phyloP scores from a whole-genome alignment of 2,113 vertebrate species.

The Platichthys flesus region DNA sequence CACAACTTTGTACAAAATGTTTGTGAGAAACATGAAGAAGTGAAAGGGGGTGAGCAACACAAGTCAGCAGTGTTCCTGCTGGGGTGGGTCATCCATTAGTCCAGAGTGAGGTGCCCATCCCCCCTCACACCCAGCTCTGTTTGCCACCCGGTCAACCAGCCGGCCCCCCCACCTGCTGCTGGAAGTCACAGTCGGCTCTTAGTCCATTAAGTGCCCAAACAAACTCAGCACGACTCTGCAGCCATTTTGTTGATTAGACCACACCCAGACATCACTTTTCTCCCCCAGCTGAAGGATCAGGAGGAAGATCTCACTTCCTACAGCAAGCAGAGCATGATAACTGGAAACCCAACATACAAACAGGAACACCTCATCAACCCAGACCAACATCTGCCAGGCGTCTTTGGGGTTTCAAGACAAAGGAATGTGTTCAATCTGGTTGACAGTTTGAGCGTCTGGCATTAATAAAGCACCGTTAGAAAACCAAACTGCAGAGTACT shows the following conservation, averaged over 20 bases:
- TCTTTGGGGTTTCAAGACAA: not conserved
- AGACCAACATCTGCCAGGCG: not conserved
- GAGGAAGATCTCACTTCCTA: conserved; percentile 2
- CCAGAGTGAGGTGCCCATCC: conserved; percentile 24
- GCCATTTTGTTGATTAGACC: conserved; percentile 52
- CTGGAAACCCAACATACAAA: conserved; percentile 11
- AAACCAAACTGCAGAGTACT: not conserved
- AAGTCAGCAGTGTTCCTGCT: conserved; percentile 34
- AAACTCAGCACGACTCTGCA: conserved; percentile 24
- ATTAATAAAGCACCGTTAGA: not conserved
- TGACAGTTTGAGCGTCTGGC: not conserved
- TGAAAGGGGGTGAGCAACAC: conserved; percentile 3
- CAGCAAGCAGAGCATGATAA: conserved; percentile 4
- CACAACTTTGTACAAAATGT: not conserved
- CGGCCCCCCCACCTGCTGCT: conserved; percentile 40
- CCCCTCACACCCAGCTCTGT: conserved; percentile 1
- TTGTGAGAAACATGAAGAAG: not conserved
- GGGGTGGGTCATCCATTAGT: conserved; percentile 36
- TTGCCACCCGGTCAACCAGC: conserved; percentile 34
- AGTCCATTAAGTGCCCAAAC: conserved; percentile 37
- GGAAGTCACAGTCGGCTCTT: conserved; percentile 39
- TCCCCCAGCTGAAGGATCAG: conserved; percentile 21
- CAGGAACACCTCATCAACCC: not conserved
- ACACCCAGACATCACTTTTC: not conserved
- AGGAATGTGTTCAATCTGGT: not conserved